phyloP scores from a whole-genome alignment of 2,888 invertebrate species.

The Tachina lurida region DNA sequence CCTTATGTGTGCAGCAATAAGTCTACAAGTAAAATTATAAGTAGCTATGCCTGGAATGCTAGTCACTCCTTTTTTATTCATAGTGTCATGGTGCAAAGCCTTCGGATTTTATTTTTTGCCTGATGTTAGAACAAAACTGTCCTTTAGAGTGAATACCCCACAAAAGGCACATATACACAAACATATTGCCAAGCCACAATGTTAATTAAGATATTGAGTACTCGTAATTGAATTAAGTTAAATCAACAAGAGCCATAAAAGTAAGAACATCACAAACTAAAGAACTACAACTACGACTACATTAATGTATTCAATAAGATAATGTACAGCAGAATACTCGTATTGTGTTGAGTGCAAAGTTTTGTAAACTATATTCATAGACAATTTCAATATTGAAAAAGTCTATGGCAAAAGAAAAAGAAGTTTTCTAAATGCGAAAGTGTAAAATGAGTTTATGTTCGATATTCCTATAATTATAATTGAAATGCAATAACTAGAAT shows the following conservation, averaged over 20 bases:
- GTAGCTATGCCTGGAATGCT: too few species aligned
- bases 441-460: background rate
- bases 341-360: slow-evolving; percentile 38
- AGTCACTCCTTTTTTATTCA: too few species aligned
- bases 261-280: background rate
- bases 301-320: background rate
- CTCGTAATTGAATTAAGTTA: slow-evolving; percentile 14
- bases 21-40: too few species aligned
- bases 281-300: background rate
- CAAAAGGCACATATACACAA: background rate
- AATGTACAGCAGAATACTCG: background rate
- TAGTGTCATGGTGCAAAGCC: too few species aligned
- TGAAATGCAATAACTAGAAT: too few species aligned
- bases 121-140: too few species aligned
- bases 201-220: slow-evolving; percentile 53
- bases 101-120: too few species aligned
- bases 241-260: slow-evolving; percentile 8
- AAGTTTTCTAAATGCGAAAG: background rate
- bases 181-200: slow-evolving; percentile 29
- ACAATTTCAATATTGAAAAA: background rate
- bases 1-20: too few species aligned
- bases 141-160: too few species aligned
- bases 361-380: background rate
- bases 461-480: too few species aligned
- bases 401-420: background rate